phyloP scores from a whole-genome alignment of 2,113 vertebrate species.

The Mirounga angustirostris region DNA sequence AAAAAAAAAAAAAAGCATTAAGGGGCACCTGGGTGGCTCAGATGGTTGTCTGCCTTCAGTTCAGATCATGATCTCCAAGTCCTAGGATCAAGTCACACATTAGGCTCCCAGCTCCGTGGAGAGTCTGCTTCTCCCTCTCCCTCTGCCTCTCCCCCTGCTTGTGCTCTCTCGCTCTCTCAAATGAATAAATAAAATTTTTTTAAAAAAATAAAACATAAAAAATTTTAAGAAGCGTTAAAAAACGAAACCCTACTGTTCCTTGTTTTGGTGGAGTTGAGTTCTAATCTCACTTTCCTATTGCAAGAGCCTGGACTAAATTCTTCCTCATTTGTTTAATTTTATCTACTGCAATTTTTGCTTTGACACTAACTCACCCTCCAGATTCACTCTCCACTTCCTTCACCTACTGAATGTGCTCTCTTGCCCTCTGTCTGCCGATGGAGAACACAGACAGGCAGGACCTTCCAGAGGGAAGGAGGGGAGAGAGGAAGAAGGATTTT shows the following conservation, averaged over 20 bases:
- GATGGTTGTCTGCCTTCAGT: no score
- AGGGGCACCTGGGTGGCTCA: no score
- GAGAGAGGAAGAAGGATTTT: background rate
- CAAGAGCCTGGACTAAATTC: background rate
- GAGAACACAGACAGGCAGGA: rapidly evolving
- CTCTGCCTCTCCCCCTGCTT: no score
- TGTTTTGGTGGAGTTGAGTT: background rate
- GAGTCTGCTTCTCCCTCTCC: no score
- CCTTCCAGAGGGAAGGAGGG: background rate
- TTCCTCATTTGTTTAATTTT: background rate
- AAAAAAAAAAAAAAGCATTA: no score
- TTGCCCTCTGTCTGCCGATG: background rate
- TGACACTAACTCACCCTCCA: background rate
- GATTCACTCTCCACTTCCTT: background rate
- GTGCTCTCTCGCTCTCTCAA: no score
- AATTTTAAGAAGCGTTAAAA: background rate
- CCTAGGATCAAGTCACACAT: no score
- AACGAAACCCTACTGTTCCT: background rate
- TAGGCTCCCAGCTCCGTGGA: no score
- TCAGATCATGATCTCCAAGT: no score
- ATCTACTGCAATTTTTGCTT: background rate
- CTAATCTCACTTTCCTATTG: background rate
- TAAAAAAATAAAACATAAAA: no score
- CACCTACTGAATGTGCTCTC: background rate
- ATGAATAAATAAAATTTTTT: no score